phyloP scores from a whole-genome alignment of 2,888 invertebrate species.

The Pachymerium ferrugineum region DNA sequence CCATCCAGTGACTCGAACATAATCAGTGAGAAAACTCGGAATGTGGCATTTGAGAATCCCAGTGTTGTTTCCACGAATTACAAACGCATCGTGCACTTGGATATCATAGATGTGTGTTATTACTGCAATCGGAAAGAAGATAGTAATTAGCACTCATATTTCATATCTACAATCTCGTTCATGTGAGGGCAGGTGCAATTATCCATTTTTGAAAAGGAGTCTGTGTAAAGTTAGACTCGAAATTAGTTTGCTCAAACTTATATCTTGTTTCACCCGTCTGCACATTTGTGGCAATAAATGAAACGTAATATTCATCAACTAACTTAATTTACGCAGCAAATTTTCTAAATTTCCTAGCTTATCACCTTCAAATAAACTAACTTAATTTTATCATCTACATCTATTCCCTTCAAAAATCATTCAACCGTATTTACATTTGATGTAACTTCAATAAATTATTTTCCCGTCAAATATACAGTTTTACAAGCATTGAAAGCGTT shows the following conservation, averaged over 20 bases:
- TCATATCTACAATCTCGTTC: background rate
- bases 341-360: too few species aligned
- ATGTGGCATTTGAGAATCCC: constrained; percentile 30
- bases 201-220: background rate
- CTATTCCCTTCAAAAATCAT: too few species aligned
- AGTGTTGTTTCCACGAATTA: constrained; percentile 25
- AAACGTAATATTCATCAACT: background rate
- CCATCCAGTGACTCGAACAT: constrained; percentile 18
- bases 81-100: constrained; percentile 28
- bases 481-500: too few species aligned
- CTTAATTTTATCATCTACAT: background rate
- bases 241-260: too few species aligned
- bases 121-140: constrained; percentile 7
- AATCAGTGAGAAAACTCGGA: constrained; percentile 20
- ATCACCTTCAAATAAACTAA: background rate
- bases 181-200: background rate
- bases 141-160: background rate
- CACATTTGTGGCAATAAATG: too few species aligned
- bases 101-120: constrained; percentile 20
- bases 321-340: background rate
- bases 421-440: too few species aligned
- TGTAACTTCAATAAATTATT: too few species aligned
- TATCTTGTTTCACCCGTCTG: too few species aligned
- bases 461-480: too few species aligned
- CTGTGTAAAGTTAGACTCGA: too few species aligned